Percentiles rank a stretch among this genome's conserved stretches.
These are phyloP conservation scores for Phasia obesa DNA, from an alignment of 2,888 invertebrate species.

Conservation along the genomic window DNA sequence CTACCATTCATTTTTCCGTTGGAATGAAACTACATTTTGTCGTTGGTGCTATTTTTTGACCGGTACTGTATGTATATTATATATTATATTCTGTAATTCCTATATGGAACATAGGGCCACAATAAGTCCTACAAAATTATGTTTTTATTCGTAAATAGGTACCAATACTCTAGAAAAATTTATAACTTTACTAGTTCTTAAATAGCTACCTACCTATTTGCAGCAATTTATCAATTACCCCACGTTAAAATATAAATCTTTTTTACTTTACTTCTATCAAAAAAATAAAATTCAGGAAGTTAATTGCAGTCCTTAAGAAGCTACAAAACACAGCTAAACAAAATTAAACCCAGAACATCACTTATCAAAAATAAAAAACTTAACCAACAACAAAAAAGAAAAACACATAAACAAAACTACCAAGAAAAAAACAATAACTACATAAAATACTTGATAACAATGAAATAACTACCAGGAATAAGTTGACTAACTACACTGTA, in stretches of 20 bases:
- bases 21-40: no score
- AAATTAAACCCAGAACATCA: conserved; percentile 37
- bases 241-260: no score
- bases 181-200: no score
- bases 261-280: background rate
- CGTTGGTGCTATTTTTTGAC: no score
- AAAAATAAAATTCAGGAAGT: conserved; percentile 30
- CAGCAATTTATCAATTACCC: background rate
- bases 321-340: background rate
- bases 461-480: conserved; percentile 55
- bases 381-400: conserved; percentile 13
- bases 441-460: conserved; percentile 56
- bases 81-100: no score
- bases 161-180: no score
- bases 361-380: conserved; percentile 14
- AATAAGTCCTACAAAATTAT: no score
- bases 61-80: no score
- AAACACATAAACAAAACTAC: conserved; percentile 4
- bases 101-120: no score
- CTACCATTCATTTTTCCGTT: no score
- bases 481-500: conserved; percentile 29
- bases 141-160: no score
- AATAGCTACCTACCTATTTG: no score
- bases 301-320: conserved; percentile 41
- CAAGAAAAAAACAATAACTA: conserved; percentile 28